Base-by-base conservation (phyloP, 2,797 vertebrate genomes). In the Sylvilagus floridanus region DNA sequence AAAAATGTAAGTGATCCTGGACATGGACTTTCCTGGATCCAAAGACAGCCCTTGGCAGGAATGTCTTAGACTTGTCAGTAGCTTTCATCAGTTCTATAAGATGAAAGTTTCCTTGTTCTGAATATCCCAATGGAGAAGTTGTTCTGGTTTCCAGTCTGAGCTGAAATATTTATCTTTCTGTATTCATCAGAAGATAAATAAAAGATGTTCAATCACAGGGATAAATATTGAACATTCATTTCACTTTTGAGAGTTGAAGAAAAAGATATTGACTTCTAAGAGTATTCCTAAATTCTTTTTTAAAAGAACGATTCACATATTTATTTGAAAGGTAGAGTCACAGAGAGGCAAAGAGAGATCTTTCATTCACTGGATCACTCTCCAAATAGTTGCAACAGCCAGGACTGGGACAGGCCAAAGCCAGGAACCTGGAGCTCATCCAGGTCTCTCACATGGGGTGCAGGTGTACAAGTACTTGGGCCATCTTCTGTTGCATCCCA, bases 21-120 rank as follows among this genome's bases (percentile, higher is more conserved):
- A 22, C 9, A 90, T 57, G 54, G 69, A 83, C 76, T 86, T 94
- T 60, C 9, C n/a, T 79, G 50, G n/a, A n/a, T 88, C 35, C 42
- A 73, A 93, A 88, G 69, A 30, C 17, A 93, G 7, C 21, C n/a
- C 32, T 76, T 90, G 52, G 65, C 66, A 92, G 35, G 26, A 69
- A 77, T 14, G 11, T 92, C 47, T 65, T 82, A 35, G 69, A 32
- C 6, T 42, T 94, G 17, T 50, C n/a, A 82, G 32, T 21, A 82
- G 8, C 8, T 92, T 88, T 93, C 68, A 82, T 35, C 16, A 54
- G 17, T 6, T 88, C 77, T 92, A 73, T 93, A 81, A 76, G 91
- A 84, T 71, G 42, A 71, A 76, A 30, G 12, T 71, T 81, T 85
- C n/a, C 13, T 5, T 82, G 32, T 76, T 85, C 47, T 66, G 26